Base-by-base conservation (phyloP, 2,888 invertebrate genomes). In the Ptycholaimellus sp. region DNA sequence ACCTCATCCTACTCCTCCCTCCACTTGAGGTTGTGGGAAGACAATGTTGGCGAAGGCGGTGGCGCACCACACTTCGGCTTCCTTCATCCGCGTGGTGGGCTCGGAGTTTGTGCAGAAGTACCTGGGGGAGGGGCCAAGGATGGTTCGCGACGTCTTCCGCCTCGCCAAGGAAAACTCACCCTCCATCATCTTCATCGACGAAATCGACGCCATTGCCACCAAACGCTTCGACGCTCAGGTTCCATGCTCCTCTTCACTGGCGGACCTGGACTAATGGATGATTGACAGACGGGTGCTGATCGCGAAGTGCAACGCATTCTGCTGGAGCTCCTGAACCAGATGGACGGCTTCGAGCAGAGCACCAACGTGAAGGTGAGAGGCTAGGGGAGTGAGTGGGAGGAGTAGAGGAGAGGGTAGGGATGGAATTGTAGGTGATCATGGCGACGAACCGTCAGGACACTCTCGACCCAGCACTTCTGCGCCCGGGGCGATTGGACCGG, bases 81-180 rank as follows among this genome's bases (percentile, higher is more conserved):
- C 93, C 1, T 96, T 96, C 59, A 93, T 96, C 52, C 73, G 93
- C 44, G 96, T 96, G 14, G 96, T 96, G 16, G 96, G 96, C 3
- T 93, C 90, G 0, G 96, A 99, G 64, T 99, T 96, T 60, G 96
- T 99, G 4, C 96, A 96, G 65, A 96, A 99, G 59, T 96, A 96
- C 59, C 68, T 96, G 37, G 96, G 96, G 25, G 96, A 96, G 62
- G 96, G 96, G 0, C 93, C 96, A 1, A 72, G 96, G 38, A 96
- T 96, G 96, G 96, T 96, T 23, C 71, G 96, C 43, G 96, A 99
- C 60, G 93, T 99, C 13, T 96, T 96, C 63, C 74, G 96, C 52
- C 69, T 99, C 44, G 96, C 96, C 16, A 87, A 93, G 60, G 96
- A 99, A 63, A 96, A 99, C 65, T 79, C 90, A 1, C 96, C 96